These are phyloP conservation scores for Spinibarbus caldwelli DNA, from an alignment of 2,797 vertebrate genomes.

Conservation along the genomic window DNA sequence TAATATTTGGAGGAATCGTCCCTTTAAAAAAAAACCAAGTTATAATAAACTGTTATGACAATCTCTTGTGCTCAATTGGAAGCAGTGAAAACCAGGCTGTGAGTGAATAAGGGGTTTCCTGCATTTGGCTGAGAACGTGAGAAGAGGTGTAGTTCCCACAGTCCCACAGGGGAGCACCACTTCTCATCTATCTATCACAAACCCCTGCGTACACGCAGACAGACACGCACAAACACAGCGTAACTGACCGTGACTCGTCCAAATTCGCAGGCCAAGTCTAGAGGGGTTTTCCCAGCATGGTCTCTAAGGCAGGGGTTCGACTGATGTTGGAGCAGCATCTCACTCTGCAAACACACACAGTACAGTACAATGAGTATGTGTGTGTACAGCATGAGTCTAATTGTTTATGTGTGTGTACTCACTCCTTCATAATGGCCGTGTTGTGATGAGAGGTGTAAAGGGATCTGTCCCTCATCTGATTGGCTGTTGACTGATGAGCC, in stretches of 20 bases:
- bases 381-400: background rate
- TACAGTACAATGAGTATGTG: slow-evolving; percentile 36
- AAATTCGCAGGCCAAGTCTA: slow-evolving; percentile 97
- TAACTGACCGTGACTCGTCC: slow-evolving; percentile 91
- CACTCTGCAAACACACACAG: slow-evolving; percentile 77
- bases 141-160: slow-evolving; percentile 18
- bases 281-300: slow-evolving; percentile 90
- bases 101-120: background rate
- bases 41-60: background rate
- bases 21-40: background rate
- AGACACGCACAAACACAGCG: slow-evolving; percentile 73
- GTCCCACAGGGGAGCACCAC: background rate
- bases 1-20: background rate
- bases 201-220: background rate
- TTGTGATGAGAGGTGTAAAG: slow-evolving; percentile 93
- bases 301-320: slow-evolving; percentile 97
- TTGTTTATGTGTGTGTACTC: slow-evolving; percentile 27
- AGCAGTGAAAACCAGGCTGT: background rate
- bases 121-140: slow-evolving; percentile 1
- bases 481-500: slow-evolving; percentile 94
- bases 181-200: slow-evolving; percentile 25
- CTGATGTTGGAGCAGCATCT: slow-evolving; percentile 97
- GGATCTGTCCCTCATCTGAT: slow-evolving; percentile 96
- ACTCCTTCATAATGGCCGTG: slow-evolving; percentile 98
- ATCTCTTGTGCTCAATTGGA: background rate